Evolutionary conservation across 2,888 invertebrate species (phyloP), one percentile per base, ranked within the genome.

Genomic region (Apotomis betuletana): DNA sequence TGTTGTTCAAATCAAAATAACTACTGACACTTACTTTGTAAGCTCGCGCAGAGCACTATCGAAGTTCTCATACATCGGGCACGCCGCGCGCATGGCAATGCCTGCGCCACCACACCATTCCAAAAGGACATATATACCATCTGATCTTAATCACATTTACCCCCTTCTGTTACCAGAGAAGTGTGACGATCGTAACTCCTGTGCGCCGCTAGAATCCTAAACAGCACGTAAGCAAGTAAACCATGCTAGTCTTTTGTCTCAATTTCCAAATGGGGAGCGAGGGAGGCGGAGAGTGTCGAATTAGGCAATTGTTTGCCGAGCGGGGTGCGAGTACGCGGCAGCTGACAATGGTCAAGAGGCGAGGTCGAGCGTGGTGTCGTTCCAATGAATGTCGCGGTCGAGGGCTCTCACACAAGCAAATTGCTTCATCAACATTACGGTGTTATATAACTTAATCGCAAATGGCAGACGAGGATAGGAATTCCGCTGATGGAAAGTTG

Each of bases 341-440:
- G 69, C 52, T 87, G 88, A 89, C 88, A 87, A 74, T 73, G 73
- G 65, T 57, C 64, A 15, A 57, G 65, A 46, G 55, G 75, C 82
- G 67, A 62, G 52, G 73, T 70, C 72, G 75, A 52, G 55, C 65
- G 64, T 55, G 64, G 44, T 65, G 64, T 36, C 27, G 55, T 41
- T 41, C 10, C 60, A 52, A 57, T 12, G 57, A 57, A 57, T 38
- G 36, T 12, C 57, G 36, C 57, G 8, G 49, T 57, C n/a, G 36
- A 57, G 36, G 57, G 27, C 12, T 12, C 12, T 36, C 12, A 12
- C 27, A 57, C 36, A 12, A 49, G 10, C 49, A 49, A 49, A 49
- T 49, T 49, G 49, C 49, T 49, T 49, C 49, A 49, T 49, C 49
- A 49, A 49, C 9, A 49, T 49, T 9, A 49, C 2, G 9, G 3